Base-by-base conservation (phyloP, 2,113 vertebrate genomes). In the Mandrillus leucophaeus region DNA sequence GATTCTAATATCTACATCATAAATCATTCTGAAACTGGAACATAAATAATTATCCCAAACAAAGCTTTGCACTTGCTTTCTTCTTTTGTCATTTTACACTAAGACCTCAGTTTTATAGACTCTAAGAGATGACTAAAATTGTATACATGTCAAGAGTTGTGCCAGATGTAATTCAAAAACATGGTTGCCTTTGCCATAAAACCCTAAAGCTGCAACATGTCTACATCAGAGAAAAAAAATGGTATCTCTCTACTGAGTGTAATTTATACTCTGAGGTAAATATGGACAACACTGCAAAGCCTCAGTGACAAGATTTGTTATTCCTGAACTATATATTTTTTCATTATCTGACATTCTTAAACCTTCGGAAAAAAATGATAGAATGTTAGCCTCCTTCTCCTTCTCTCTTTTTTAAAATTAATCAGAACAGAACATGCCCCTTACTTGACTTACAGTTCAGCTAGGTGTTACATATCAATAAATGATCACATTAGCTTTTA, bases 401-500 rank as follows among this genome's bases (percentile, higher is more conserved):
- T 5, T 30, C 14, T 50, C 13, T 82, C 22, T 80, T 30, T 38
- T 5, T 76, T 43, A 80, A 17, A 17, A 75, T 90, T 52, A 81
- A 20, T 57, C 48, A 81, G 20, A 8, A 75, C 3, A 91, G 66
- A 96, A 93, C 0, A 35, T 93, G 43, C 7, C 52, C n/a, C 35
- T 96, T 95, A 86, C 50, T 76, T 93, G 88, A 95, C 82, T 96
- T 94, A 90, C 11, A 80, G 76, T 97, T 97, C 85, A 96, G 30
- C 23, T 59, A 96, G 59, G 76, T 95, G 55, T 48, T 92, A 75
- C 45, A 64, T 86, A 92, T 93, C 79, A 95, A 93, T 95, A 97
- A 79, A 95, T 84, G 38, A 96, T 87, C 96, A 95, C 43, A 75
- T 96, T 79, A 93, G 55, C 40, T 57, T 95, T 97, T 96, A 95